phyloP scores from a whole-genome alignment of 2,888 invertebrate genomes.

The Ctena decussata region DNA sequence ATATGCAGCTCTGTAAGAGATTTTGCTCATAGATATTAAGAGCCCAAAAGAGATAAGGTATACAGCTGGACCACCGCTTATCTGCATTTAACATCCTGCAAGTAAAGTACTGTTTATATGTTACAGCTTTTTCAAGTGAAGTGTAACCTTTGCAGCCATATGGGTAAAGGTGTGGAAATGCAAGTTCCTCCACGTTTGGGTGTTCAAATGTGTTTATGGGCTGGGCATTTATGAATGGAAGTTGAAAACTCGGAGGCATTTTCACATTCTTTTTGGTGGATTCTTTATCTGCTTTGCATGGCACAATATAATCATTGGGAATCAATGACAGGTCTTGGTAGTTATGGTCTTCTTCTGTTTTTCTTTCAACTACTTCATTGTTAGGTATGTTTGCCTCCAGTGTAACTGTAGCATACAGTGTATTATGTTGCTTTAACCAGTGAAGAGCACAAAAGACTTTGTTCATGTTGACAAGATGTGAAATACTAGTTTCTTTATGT shows the following conservation, averaged over 20 bases:
- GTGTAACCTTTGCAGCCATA: slow-evolving; percentile 26
- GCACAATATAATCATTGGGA: slow-evolving; percentile 29
- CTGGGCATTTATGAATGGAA: slow-evolving; percentile 22
- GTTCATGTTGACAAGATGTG: background rate
- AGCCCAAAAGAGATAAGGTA: slow-evolving; percentile 40
- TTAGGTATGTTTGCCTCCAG: too few species aligned
- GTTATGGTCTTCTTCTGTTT: too few species aligned
- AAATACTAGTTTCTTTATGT: background rate
- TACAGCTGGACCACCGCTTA: slow-evolving; percentile 20
- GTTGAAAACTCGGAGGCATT: background rate
- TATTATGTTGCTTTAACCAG: background rate
- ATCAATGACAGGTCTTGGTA: slow-evolving; percentile 29
- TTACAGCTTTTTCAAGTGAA: background rate
- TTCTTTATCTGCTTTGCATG: too few species aligned
- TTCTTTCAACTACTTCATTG: too few species aligned
- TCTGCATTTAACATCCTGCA: slow-evolving; percentile 31
- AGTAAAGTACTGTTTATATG: slow-evolving; percentile 34
- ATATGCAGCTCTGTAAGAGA: slow-evolving; percentile 7
- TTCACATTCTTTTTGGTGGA: background rate
- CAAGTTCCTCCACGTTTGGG: slow-evolving; percentile 25
- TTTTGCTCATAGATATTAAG: slow-evolving; percentile 44
- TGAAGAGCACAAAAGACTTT: background rate
- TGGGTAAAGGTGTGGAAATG: slow-evolving; percentile 43
- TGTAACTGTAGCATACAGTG: background rate
- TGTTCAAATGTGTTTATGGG: slow-evolving; percentile 40